phyloP scores from a whole-genome alignment of 2,888 invertebrate genomes.

The Minunthozetes semirufus region DNA sequence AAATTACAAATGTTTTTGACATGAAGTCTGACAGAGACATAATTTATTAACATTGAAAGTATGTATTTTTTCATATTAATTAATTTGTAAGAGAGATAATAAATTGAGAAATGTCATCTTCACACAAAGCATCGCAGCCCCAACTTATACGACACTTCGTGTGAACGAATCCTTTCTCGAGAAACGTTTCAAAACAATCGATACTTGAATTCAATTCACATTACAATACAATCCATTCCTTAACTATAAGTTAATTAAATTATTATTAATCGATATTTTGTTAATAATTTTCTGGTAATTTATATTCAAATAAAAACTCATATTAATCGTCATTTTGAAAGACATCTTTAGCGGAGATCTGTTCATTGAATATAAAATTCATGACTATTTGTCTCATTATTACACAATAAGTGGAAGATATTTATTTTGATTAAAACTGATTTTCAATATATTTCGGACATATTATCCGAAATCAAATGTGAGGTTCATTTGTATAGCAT shows the following conservation, averaged over 20 bases:
- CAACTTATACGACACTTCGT: constrained; percentile 19
- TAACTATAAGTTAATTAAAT: no score
- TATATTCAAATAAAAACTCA: no score
- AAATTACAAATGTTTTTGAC: neutral
- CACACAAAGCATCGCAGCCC: constrained; percentile 28
- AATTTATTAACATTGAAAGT: neutral
- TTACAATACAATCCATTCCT: neutral
- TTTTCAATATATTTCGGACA: neutral
- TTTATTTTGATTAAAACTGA: neutral
- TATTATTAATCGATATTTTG: no score
- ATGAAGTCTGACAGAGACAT: neutral
- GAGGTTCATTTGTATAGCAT: constrained; percentile 1
- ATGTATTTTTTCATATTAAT: neutral
- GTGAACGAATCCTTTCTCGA: constrained; percentile 20
- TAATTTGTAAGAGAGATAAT: neutral
- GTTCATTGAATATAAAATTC: neutral
- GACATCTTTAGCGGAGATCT: constrained; percentile 9
- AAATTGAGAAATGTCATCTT: constrained; percentile 26
- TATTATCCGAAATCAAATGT: neutral
- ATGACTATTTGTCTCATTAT: neutral
- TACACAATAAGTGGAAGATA: neutral
- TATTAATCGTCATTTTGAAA: neutral
- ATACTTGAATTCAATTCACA: neutral
- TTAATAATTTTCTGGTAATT: no score
- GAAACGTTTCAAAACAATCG: neutral